Base-by-base conservation (phyloP, 2,797 vertebrate genomes). In the Melanotaenia parkinsoni region DNA sequence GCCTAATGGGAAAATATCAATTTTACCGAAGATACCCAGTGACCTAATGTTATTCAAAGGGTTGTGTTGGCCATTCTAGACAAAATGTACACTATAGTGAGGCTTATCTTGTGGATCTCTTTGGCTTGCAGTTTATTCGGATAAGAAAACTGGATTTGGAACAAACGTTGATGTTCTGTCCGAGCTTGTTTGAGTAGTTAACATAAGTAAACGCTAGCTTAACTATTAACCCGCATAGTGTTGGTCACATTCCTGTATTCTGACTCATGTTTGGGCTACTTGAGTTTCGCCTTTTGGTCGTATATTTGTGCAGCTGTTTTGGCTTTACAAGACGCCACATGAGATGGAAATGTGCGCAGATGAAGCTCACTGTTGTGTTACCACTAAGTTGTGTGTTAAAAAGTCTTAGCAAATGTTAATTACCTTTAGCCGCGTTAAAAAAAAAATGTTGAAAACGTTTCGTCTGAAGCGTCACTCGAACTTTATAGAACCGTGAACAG, bases 201-300 rank as follows among this genome's bases (percentile, higher is more conserved):
- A 32, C 6, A 16, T 71, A 54, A 74, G 70, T 61, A 30, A 63
- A 74, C 24, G 74, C 80, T 72, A 86, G 72, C 74, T 7, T 12
- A 38, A 64, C 67, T 53, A 33, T 69, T 76, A 67, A 71, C 67
- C 58, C 58, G 20, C 61, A 69, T 28, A 7, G 30, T 26, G 32
- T 67, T 74, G 77, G 65, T 56, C 66, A 67, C 86, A 87, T 91
- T 90, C 86, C 87, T 43, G 60, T 45, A 58, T 75, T 80, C 73
- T 86, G 86, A 89, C 81, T 89, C 86, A 74, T 20, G 80, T 76
- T 79, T 75, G 28, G 54, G 40, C 59, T 30, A 32, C 69, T 75
- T 28, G 18, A 77, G 71, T 85, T 81, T 86, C 51, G 32, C 24
- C 56, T 67, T 71, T 68, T 74, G 30, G 1, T 79, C n/a, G 24